Percentiles rank a stretch among this genome's conserved stretches.
Evolutionary conservation across 2,797 vertebrate species (phyloP).

Genomic region (Adelosebastes latens): DNA sequence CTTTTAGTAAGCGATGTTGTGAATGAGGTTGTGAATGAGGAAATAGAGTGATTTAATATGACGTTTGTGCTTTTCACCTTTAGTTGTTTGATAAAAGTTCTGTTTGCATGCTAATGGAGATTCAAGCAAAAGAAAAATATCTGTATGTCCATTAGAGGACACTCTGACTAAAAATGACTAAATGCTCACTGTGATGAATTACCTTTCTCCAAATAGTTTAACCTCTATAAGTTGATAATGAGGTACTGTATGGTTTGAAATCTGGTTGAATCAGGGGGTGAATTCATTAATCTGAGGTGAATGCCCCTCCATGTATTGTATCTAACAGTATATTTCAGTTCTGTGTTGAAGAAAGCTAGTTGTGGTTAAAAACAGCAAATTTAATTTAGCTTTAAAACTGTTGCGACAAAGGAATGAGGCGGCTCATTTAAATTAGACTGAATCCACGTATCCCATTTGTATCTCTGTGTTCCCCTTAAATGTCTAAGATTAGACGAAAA

Average conservation of each 20-base stretch:
- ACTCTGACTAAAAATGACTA: neutral
- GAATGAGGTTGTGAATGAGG: no score
- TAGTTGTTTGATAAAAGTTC: neutral
- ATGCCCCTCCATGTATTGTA: neutral
- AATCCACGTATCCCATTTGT: conserved; percentile 60
- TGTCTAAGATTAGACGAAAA: conserved; percentile 73
- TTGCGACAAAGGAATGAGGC: neutral
- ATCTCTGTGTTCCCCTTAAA: conserved; percentile 62
- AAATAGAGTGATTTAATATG: no score
- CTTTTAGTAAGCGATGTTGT: no score
- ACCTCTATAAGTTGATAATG: no score
- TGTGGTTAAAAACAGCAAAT: conserved; percentile 1
- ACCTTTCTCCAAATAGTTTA: no score
- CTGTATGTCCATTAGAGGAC: neutral
- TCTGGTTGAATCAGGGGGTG: neutral
- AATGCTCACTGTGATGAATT: neutral
- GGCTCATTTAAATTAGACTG: conserved; percentile 55
- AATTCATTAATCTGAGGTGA: neutral
- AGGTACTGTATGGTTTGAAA: neutral
- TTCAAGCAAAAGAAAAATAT: neutral
- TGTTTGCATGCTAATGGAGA: neutral
- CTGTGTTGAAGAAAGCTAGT: neutral
- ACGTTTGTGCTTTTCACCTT: no score
- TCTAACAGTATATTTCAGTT: neutral
- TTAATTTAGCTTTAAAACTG: conserved; percentile 18